A percentile compares a stretch with the other conserved stretches of the same genome.
These are phyloP conservation scores for Muscicapa comitata DNA, from an alignment of 2,797 vertebrate species.

Conservation along the genomic window DNA sequence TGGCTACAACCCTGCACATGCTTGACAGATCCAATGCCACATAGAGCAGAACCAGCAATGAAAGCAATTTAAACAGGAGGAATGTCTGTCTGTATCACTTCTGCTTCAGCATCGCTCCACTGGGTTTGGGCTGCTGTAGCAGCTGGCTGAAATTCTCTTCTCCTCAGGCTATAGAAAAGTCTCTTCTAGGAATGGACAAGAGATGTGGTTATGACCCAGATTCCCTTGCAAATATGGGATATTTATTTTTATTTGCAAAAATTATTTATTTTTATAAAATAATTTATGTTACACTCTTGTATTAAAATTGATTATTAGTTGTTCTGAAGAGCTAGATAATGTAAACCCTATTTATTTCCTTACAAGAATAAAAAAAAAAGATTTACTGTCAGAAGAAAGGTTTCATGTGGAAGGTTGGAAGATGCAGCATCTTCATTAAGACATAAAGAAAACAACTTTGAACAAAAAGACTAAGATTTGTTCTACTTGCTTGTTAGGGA, in stretches of 20 bases:
- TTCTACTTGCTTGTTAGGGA: neutral
- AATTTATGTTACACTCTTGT: neutral
- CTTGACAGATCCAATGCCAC: neutral
- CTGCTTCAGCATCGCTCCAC: neutral
- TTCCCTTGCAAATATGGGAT: neutral
- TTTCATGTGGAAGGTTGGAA: neutral
- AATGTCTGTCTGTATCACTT: neutral
- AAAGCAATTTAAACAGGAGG: neutral
- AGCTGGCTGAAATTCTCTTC: neutral
- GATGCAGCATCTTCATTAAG: neutral
- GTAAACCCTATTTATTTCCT: neutral
- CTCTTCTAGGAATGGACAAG: neutral
- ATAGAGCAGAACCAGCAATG: neutral
- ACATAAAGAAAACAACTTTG: neutral
- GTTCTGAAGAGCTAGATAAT: neutral
- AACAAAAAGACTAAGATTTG: neutral
- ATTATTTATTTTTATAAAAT: too few species aligned
- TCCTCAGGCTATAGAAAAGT: neutral
- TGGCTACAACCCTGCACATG: neutral
- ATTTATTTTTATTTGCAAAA: neutral
- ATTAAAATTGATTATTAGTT: neutral
- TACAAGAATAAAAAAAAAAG: neutral
- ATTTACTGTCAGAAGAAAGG: neutral
- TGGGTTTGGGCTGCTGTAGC: neutral
- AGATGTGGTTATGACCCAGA: neutral